Evolutionary conservation across 2,113 vertebrate species (phyloP).

Genomic region (Oncorhynchus tshawytscha): DNA sequence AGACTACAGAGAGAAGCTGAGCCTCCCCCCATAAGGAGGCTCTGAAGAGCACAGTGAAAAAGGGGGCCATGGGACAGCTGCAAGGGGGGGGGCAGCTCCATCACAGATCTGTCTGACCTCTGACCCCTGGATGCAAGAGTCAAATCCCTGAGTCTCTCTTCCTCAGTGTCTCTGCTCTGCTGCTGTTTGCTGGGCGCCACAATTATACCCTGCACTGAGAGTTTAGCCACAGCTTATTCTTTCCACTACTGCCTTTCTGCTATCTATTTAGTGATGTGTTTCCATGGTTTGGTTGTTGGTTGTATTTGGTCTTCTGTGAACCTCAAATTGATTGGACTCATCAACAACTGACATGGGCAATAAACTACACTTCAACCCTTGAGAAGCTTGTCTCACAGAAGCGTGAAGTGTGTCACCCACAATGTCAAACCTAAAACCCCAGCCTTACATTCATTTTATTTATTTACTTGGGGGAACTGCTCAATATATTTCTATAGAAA

Average conservation of each 20-base stretch:
- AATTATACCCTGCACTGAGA: neutral
- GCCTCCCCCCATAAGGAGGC: neutral
- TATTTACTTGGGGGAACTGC: neutral
- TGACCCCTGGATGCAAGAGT: conserved; percentile 28
- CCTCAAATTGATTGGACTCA: neutral
- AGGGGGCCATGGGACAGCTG: conserved; percentile 15
- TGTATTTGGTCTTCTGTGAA: neutral
- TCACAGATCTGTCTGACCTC: conserved; percentile 30
- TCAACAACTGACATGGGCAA: neutral
- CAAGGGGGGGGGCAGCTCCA: neutral
- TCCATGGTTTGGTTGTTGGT: neutral
- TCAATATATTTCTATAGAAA: conserved; percentile 3
- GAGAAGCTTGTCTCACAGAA: too few species aligned
- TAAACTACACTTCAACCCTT: neutral
- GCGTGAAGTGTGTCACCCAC: neutral
- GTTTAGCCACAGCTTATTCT: neutral
- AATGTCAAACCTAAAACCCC: neutral
- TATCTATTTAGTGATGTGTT: neutral
- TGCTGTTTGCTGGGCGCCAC: neutral
- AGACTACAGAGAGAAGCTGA: neutral
- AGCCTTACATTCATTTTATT: neutral
- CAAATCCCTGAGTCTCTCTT: conserved; percentile 17
- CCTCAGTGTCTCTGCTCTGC: conserved; percentile 5
- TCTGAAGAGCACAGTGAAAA: neutral
- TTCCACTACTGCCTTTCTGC: neutral